These are phyloP conservation scores for Pristionchus arcanus DNA, from an alignment of 2,888 invertebrate genomes.

Conservation along the genomic window DNA sequence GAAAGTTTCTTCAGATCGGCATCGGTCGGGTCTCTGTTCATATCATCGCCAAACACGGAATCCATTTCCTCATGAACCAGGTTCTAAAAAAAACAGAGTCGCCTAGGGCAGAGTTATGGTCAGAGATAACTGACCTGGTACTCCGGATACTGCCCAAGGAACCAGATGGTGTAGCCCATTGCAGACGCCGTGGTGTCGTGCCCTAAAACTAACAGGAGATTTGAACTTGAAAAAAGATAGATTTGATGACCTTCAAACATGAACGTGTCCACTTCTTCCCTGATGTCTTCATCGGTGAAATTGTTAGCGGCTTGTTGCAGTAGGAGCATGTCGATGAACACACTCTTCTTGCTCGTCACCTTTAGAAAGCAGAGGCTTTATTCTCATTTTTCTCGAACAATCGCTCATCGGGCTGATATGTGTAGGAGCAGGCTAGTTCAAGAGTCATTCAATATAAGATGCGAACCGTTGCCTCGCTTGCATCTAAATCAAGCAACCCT, in stretches of 20 bases:
- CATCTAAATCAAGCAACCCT: too few species aligned
- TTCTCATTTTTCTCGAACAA: too few species aligned
- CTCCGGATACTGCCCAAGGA: slow-evolving; percentile 79
- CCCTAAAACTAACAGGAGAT: slow-evolving; percentile 61
- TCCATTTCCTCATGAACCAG: slow-evolving; percentile 64
- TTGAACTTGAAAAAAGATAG: neutral
- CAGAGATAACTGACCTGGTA: slow-evolving; percentile 74
- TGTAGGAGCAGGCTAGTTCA: too few species aligned
- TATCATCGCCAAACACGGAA: slow-evolving; percentile 64
- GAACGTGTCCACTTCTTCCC: slow-evolving; percentile 41
- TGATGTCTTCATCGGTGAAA: slow-evolving; percentile 16
- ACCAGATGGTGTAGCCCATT: slow-evolving; percentile 79
- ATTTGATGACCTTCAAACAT: neutral
- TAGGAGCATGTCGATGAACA: slow-evolving; percentile 23
- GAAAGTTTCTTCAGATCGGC: slow-evolving; percentile 73
- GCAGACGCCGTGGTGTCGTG: slow-evolving; percentile 81
- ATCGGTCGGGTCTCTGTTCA: slow-evolving; percentile 76
- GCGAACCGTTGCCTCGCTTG: too few species aligned
- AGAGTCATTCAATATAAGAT: too few species aligned
- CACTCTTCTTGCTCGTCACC: slow-evolving; percentile 4
- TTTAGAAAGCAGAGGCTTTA: too few species aligned
- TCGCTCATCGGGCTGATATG: too few species aligned
- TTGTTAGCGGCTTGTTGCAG: neutral
- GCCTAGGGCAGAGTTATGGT: too few species aligned
- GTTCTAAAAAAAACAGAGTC: too few species aligned